Conservation (phyloP, 2,113 vertebrate species). For the Fulica atra region DNA sequence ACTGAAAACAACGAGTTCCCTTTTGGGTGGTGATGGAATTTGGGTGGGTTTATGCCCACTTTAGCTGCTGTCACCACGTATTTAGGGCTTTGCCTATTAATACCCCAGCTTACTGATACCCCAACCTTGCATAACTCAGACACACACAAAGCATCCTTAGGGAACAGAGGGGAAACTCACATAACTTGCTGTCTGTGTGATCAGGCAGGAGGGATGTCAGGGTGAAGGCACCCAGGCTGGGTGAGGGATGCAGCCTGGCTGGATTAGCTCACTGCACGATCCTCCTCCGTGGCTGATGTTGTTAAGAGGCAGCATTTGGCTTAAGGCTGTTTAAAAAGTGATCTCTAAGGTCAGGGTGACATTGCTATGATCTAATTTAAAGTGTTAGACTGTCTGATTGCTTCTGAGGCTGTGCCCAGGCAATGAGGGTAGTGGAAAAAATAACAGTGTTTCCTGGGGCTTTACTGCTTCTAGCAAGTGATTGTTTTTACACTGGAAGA, state of each 20-base stretch:
- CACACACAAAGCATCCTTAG: rapidly evolving
- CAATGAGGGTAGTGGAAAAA: not conserved
- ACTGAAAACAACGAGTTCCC: not conserved
- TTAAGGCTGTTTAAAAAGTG: conserved; percentile 12
- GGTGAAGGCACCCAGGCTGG: not conserved
- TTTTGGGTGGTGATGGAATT: rapidly evolving
- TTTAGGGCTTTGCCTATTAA: not conserved
- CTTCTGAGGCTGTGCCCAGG: not conserved
- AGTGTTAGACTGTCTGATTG: not conserved
- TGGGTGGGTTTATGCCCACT: rapidly evolving
- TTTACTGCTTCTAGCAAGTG: not conserved
- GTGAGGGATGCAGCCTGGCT: not conserved
- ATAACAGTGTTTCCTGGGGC: not conserved
- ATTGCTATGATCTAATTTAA: not conserved
- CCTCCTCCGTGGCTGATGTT: not conserved
- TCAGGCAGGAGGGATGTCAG: not conserved
- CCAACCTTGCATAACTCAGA: not conserved
- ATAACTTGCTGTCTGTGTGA: not conserved
- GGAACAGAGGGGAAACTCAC: not conserved
- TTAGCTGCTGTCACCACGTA: not conserved
- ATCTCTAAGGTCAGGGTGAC: not conserved
- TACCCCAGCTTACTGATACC: no score
- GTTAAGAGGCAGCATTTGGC: not conserved
- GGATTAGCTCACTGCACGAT: not conserved
- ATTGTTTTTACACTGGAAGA: not conserved